Base-by-base conservation (phyloP, 2,888 invertebrate species). In the Latrodectus hesperus region DNA sequence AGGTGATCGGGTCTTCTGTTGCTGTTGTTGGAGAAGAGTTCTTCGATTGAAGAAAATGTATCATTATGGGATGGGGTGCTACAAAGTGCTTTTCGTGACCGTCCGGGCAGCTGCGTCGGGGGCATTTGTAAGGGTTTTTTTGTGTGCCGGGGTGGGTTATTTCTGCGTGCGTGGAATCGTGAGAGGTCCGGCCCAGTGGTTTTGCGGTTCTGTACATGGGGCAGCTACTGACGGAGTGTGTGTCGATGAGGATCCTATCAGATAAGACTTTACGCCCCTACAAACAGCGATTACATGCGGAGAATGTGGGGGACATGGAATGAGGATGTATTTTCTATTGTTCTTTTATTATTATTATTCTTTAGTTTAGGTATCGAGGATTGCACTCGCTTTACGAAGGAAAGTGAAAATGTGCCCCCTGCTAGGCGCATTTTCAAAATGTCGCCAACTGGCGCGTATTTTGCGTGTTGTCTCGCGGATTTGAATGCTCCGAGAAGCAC, bases 1-100 rank as follows among this genome's bases (percentile, higher is more conserved):
- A 53, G 78, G 70, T 52, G 80, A 55, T 38, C 17, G n/a, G 51
- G n/a, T n/a, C n/a, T n/a, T n/a, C n/a, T n/a, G n/a, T n/a, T n/a
- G n/a, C n/a, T n/a, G n/a, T n/a, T n/a, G n/a, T n/a, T n/a, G n/a
- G 14, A 16, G 71, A 55, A 55, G 55, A 38, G 71, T 77, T 67
- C 51, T 64, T 75, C 49, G 53, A 52, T 51, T 22, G 72, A 16
- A 49, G 51, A 55, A 12, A 49, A 72, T 51, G 75, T 70, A 78
- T 80, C 73, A 86, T 86, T 86, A 86, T 70, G 75, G 11, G 73
- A 17, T 70, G 67, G 38, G 60, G 73, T 84, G 79, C 64, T 70
- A 86, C 85, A 86, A 86, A 86, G 85, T 86, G 85, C 75, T 73
- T 53, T 65, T 86, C 85, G 85, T 86, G 85, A 86, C 81, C 65